Evolutionary conservation across 2,797 vertebrate genomes (phyloP).

Genomic region (Nyctibius grandis): DNA sequence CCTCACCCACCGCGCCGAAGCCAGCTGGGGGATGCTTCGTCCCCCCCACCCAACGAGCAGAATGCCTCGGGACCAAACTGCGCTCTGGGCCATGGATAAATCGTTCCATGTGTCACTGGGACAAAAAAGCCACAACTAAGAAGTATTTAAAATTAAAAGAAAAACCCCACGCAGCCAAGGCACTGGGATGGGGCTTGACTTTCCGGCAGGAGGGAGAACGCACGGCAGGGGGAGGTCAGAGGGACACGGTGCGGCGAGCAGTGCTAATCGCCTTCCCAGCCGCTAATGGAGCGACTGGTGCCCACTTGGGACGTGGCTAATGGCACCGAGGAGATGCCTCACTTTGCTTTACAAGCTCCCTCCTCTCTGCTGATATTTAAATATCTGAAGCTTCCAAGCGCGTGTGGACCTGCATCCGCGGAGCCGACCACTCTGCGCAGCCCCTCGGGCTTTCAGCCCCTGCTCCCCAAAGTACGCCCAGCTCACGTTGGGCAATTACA

Average conservation of each 20-base stretch:
- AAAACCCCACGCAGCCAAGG: not conserved
- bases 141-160: conserved; percentile 35
- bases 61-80: not conserved
- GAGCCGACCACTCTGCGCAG: accelerated
- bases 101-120: conserved; percentile 39
- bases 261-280: not conserved
- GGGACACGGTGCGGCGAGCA: not conserved
- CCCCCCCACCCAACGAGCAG: not conserved
- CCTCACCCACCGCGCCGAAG: accelerated
- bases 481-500: not conserved
- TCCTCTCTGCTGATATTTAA: not conserved
- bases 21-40: not conserved
- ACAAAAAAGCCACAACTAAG: not conserved
- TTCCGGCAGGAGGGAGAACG: not conserved
- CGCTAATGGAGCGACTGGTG: not conserved
- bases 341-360: not conserved
- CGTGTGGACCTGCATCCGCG: accelerated
- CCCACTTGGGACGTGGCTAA: not conserved
- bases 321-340: not conserved
- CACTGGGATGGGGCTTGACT: not conserved
- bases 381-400: not conserved
- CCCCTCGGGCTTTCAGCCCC: not conserved
- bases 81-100: not conserved
- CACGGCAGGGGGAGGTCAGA: accelerated
- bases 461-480: accelerated